Percentiles rank a stretch among this genome's conserved stretches.
These are phyloP conservation scores for Sarcophilus harrisii DNA, from an alignment of 2,797 vertebrate species.

Conservation along the genomic window DNA sequence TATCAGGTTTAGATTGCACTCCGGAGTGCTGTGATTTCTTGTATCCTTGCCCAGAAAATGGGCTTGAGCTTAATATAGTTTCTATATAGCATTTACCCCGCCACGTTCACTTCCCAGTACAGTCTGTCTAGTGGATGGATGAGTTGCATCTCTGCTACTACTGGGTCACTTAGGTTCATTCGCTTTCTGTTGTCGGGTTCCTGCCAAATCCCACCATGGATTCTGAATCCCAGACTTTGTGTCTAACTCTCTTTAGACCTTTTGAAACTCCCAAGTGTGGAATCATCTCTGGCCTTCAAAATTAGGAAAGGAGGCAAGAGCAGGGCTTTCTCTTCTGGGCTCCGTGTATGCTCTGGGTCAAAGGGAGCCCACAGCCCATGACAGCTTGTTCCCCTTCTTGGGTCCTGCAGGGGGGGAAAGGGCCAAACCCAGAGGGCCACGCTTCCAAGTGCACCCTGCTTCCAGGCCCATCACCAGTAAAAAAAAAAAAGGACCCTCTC, in stretches of 20 bases:
- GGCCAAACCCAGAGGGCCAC: neutral
- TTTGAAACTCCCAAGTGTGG: neutral
- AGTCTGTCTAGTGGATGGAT: too few relatives aligned
- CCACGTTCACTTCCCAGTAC: too few relatives aligned
- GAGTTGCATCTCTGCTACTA: too few relatives aligned
- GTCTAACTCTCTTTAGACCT: too few relatives aligned
- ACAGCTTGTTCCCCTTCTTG: neutral
- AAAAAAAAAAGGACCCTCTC: neutral
- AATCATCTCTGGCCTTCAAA: neutral
- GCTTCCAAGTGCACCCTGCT: too few relatives aligned
- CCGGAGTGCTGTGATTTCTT: neutral
- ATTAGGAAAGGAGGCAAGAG: neutral
- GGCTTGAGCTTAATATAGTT: neutral
- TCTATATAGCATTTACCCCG: too few relatives aligned
- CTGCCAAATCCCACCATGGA: too few relatives aligned
- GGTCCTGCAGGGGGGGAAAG: neutral
- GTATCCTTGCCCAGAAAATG: neutral
- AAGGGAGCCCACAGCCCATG: neutral
- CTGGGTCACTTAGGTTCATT: too few relatives aligned
- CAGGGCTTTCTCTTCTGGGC: neutral
- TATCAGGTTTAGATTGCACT: neutral
- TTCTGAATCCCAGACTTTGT: too few relatives aligned
- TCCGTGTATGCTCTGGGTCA: neutral
- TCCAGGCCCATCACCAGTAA: neutral
- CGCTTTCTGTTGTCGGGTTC: too few relatives aligned